A percentile compares a stretch with the other conserved stretches of the same genome.
phyloP scores from a whole-genome alignment of 2,888 invertebrate genomes.

The Prostheceraeus crozeri region DNA sequence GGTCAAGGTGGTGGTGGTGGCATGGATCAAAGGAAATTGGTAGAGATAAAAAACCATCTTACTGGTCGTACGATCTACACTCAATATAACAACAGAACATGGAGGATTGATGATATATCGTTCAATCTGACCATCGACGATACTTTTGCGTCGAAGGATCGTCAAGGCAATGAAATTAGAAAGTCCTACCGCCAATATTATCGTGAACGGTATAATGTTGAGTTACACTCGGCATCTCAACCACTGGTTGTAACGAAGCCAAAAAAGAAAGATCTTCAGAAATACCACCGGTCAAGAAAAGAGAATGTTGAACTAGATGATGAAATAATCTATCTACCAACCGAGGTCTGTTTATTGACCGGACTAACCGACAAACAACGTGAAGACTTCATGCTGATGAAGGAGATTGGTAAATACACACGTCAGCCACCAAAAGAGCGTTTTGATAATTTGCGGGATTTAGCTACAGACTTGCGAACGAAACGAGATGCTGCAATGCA shows the following conservation, averaged over 20 bases:
- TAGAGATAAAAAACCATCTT: too few species aligned
- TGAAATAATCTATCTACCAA: slow-evolving; percentile 68
- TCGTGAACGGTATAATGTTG: slow-evolving; percentile 63
- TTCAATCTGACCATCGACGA: slow-evolving; percentile 67
- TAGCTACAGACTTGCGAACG: slow-evolving; percentile 61
- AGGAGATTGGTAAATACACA: slow-evolving; percentile 66
- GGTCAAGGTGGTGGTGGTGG: too few species aligned
- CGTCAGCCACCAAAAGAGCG: slow-evolving; percentile 64
- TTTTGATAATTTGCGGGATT: slow-evolving; percentile 62
- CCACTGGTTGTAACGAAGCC: slow-evolving; percentile 70
- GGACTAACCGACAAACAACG: slow-evolving; percentile 58
- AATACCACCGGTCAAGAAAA: slow-evolving; percentile 50
- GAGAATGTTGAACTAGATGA: slow-evolving; percentile 62
- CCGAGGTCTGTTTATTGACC: slow-evolving; percentile 76
- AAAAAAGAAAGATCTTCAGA: slow-evolving; percentile 63
- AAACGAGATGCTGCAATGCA: not conserved
- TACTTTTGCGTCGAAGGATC: slow-evolving; percentile 61
- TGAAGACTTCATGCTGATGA: slow-evolving; percentile 64
- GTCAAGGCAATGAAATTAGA: not conserved
- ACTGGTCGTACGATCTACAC: too few species aligned
- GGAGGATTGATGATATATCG: slow-evolving; percentile 74
- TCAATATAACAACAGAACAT: slow-evolving; percentile 79
- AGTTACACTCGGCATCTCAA: slow-evolving; percentile 64
- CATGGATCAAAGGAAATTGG: too few species aligned
- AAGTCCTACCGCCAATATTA: slow-evolving; percentile 36